Base-by-base conservation (phyloP, 2,113 vertebrate species). In the Salvator merianae region DNA sequence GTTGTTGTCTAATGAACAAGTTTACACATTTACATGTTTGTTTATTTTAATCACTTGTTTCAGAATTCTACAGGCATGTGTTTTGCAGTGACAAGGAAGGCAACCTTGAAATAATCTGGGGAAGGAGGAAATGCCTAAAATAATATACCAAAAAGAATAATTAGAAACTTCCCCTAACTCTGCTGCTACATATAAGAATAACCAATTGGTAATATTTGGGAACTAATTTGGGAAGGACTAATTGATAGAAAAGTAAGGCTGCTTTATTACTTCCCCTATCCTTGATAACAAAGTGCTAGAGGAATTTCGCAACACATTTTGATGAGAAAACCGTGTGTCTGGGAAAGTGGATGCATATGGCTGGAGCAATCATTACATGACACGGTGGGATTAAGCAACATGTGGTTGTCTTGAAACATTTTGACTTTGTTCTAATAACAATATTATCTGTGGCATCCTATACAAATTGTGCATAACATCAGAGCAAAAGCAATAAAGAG, bases 341-440 rank as follows among this genome's bases (percentile, higher is more conserved):
- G 30, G 32, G 16, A 12, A 34, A 30, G 0, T 0, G 3, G 16
- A 0, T 2, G 22, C 4, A 28, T 50, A 24, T 6, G 59, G 36
- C 20, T 81, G 70, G 50, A 34, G 18, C 2, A 12, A 24, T 3
- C 26, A 40, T 38, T 34, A 7, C 20, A 68, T 2, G 65, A 7
- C 75, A 40, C 5, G 20, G n/a, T 0, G 6, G 4, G 32, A 1
- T 34, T 55, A 82, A 63, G 24, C 10, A 79, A 77, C 72, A 3
- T 34, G 1, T 18, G 82, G 86, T 59, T 47, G 81, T 10, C 65
- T 47, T 82, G 0, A 40, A 53, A 26, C 7, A 40, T 28, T 83
- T 63, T 70, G 65, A 71, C 63, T 18, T 18, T 28, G 7, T 0
- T 13, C 63, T 84, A 47, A 38, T 18, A 62, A 53, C 28, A 43